phyloP scores from a whole-genome alignment of 2,113 vertebrate genomes.

The Neomonachus schauinslandi region DNA sequence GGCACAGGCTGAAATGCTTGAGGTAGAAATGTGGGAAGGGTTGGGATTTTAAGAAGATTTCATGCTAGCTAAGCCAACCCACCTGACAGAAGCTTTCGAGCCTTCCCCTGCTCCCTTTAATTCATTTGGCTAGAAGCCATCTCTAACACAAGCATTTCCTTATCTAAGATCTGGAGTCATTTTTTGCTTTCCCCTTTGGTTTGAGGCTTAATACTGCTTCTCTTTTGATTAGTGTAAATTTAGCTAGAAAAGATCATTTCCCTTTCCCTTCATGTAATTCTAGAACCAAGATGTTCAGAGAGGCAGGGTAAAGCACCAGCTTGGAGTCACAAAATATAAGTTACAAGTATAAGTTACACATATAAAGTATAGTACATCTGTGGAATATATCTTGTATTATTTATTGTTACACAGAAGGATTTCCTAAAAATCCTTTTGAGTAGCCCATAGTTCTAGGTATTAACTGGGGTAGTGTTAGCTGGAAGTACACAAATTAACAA shows the following conservation, averaged over 20 bases:
- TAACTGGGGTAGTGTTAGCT: neutral
- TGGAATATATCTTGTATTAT: neutral
- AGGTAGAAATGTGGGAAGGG: neutral
- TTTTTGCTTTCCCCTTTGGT: constrained; percentile 37
- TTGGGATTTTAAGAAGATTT: constrained; percentile 9
- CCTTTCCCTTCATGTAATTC: neutral
- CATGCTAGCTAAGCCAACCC: neutral
- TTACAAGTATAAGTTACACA: neutral
- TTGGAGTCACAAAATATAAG: constrained; percentile 33
- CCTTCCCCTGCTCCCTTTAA: neutral
- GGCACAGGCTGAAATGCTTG: neutral
- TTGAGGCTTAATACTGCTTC: constrained; percentile 39
- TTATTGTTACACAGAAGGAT: neutral
- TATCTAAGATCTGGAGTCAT: constrained; percentile 46
- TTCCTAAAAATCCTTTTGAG: neutral
- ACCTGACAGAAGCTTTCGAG: constrained; percentile 8
- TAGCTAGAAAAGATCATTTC: constrained; percentile 24
- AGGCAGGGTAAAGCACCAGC: neutral
- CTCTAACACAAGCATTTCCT: constrained; percentile 34
- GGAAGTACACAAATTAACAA: neutral
- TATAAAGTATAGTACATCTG: neutral
- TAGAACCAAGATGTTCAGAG: constrained; percentile 45
- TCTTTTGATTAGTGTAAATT: constrained; percentile 53
- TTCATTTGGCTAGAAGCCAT: constrained; percentile 46
- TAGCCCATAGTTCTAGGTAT: neutral